phyloP scores from a whole-genome alignment of 1,140 invertebrate genomes.

The Drosophila baimaii region DNA sequence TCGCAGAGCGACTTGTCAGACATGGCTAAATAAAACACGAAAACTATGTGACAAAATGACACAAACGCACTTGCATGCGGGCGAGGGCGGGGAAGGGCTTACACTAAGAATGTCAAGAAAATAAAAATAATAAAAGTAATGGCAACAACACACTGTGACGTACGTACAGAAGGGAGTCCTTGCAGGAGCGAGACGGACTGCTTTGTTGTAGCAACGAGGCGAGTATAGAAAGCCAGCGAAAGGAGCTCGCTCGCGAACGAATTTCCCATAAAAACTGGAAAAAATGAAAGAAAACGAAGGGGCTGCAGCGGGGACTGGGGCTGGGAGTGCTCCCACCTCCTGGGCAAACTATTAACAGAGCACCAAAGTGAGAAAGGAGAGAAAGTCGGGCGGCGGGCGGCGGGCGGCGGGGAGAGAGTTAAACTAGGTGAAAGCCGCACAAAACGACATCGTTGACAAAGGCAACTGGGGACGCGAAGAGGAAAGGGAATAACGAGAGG shows the following conservation, averaged over 20 bases:
- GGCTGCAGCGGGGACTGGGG: background rate
- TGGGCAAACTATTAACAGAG: constrained; percentile 57
- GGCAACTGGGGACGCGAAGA: constrained; percentile 28
- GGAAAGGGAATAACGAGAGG: background rate
- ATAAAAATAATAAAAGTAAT: constrained; percentile 80
- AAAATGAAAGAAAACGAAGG: constrained; percentile 18
- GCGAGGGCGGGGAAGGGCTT: constrained; percentile 28
- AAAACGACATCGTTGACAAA: constrained; percentile 63
- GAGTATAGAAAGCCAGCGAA: constrained; percentile 17
- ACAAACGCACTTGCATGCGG: constrained; percentile 36
- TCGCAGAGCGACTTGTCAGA: constrained; percentile 35
- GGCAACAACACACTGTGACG: constrained; percentile 75
- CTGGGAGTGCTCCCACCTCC: background rate
- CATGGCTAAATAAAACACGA: constrained; percentile 76
- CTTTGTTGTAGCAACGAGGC: constrained; percentile 10
- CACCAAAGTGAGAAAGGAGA: constrained; percentile 19
- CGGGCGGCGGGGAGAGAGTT: constrained; percentile 4
- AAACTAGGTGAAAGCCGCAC: constrained; percentile 70
- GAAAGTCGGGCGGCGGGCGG: background rate
- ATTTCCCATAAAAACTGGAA: constrained; percentile 35
- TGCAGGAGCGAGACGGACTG: background rate
- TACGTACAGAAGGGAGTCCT: constrained; percentile 66
- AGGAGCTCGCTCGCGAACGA: constrained; percentile 40
- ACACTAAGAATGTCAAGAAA: constrained; percentile 69
- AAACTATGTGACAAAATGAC: constrained; percentile 78